A percentile compares a stretch with the other conserved stretches of the same genome.
phyloP scores from a whole-genome alignment of 2,888 invertebrate genomes.

The Candidula unifasciata region DNA sequence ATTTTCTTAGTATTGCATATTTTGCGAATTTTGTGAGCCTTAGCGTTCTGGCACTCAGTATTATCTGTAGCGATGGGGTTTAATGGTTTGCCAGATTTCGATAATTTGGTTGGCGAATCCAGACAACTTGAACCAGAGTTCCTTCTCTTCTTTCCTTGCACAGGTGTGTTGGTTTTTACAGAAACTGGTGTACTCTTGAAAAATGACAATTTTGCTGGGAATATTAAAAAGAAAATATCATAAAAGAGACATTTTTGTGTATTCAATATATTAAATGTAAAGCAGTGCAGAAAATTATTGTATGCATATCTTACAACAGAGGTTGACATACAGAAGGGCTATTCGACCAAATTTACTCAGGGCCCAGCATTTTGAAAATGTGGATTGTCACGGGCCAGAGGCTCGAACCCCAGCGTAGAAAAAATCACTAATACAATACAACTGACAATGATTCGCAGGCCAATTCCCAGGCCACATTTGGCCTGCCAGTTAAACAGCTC shows the following conservation, averaged over 20 bases:
- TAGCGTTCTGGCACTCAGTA: constrained; percentile 53
- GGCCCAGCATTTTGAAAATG: no score
- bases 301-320: no score
- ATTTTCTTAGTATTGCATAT: constrained; percentile 26
- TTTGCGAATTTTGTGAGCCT: constrained; percentile 57
- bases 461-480: no score
- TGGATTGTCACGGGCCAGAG: no score
- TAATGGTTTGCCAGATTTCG: constrained; percentile 57
- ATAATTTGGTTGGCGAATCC: constrained; percentile 50
- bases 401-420: no score
- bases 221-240: constrained; percentile 24
- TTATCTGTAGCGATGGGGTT: constrained; percentile 56
- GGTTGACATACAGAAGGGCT: no score
- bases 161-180: neutral
- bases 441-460: no score
- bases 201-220: constrained; percentile 41
- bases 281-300: neutral
- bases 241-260: neutral
- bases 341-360: no score
- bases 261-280: neutral
- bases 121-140: constrained; percentile 25
- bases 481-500: no score
- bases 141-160: constrained; percentile 40
- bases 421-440: no score
- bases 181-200: constrained; percentile 24